Evolutionary conservation across 2,797 vertebrate species (phyloP), one percentile per base, ranked within the genome.

Genomic region (Gadopsis marmoratus): DNA sequence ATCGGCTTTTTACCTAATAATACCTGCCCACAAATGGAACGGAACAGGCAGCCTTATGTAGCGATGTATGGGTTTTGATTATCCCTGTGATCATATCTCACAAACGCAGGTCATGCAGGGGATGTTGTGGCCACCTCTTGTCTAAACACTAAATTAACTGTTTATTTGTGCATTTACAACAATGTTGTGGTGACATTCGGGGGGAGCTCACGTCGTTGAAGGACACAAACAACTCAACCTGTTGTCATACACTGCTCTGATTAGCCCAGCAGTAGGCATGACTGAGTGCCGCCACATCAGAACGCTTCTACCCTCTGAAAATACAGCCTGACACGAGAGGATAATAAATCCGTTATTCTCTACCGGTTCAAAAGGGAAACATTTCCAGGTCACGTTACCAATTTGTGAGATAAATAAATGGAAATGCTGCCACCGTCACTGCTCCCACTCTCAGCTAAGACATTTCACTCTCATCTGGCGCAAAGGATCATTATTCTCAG

Each of bases 331-430:
- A 71, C n/a, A 67, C 48, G 14, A n/a, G 33, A 55, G 47, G 47
- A 26, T 50, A 37, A 74, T 62, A 70, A 65, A 78, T 41, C 31
- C 1, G 13, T 55, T 58, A 21, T 66, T 64, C 10, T 26, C 60
- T 31, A 4, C 8, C 39, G n/a, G 58, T 84, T 71, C 56, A 71
- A 55, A 74, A 61, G 69, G 41, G 50, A 60, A 71, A 77, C 41
- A 48, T 74, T 84, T 82, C 74, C 37, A 71, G 68, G 73, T 76
- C 56, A 63, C 53, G 23, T 77, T 33, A 71, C 58, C 55, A 74
- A 62, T 76, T 61, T 72, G 48, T 14, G 64, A 58, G 61, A 76
- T 73, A 47, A 74, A 76, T 73, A 47, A 74, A 71, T 70, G 75
- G 26, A 66, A 85, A 71, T 75, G 55, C 71, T 58, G 68, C 21